These are phyloP conservation scores for Pionites leucogaster DNA, from an alignment of 2,113 vertebrate genomes.

Conservation along the genomic window DNA sequence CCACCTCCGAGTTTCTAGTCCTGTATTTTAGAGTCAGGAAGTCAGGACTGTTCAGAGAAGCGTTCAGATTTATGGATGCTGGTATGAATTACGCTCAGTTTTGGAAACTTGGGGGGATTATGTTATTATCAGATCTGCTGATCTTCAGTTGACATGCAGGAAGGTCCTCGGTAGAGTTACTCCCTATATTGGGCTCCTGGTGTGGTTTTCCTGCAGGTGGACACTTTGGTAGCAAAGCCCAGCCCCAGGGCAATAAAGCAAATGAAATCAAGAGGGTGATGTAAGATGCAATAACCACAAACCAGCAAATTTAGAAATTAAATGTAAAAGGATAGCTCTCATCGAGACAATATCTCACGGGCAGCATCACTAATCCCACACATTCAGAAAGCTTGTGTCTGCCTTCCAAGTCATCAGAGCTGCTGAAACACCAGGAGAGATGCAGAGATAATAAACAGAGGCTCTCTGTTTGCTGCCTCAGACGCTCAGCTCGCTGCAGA, in stretches of 20 bases:
- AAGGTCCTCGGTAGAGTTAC: background rate
- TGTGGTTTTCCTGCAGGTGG: background rate
- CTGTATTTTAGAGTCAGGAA: background rate
- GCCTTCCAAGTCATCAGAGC: background rate
- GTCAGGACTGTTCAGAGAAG: background rate
- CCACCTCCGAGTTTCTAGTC: background rate
- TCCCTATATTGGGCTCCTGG: background rate
- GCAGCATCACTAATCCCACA: background rate
- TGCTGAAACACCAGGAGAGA: background rate
- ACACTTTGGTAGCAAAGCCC: background rate
- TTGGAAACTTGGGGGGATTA: background rate
- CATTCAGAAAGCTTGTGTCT: background rate
- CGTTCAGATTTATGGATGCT: background rate
- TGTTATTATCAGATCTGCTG: background rate
- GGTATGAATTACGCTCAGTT: background rate
- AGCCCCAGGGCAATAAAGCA: conserved; percentile 24
- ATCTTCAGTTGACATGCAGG: background rate
- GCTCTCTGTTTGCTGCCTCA: background rate
- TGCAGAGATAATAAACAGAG: background rate
- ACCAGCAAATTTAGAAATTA: background rate
- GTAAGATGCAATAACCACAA: conserved; percentile 3
- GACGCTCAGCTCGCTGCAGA: background rate
- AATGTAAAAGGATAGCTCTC: background rate
- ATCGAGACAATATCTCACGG: background rate
- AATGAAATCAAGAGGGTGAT: background rate